These are phyloP conservation scores for Diachasma alloeum DNA, from an alignment of 1,140 invertebrate species.

Conservation along the genomic window DNA sequence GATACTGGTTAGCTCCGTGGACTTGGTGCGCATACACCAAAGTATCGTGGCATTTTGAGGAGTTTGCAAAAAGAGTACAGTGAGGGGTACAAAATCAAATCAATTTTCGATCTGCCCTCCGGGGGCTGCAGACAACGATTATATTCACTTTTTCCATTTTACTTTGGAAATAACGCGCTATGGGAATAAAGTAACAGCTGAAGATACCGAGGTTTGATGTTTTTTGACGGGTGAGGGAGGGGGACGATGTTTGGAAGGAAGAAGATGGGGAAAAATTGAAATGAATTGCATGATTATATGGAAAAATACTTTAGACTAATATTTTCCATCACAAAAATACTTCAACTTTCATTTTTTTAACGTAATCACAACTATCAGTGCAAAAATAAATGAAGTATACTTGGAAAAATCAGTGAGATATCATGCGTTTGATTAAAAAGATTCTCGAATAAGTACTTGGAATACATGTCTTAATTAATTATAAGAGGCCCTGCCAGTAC, in stretches of 20 bases:
- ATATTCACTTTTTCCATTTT: constrained; percentile 30
- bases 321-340: too few species aligned
- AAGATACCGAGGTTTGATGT: neutral
- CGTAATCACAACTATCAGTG: too few species aligned
- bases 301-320: too few species aligned
- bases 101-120: constrained; percentile 40
- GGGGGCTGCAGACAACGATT: constrained; percentile 12
- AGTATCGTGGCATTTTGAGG: neutral
- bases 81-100: constrained; percentile 31
- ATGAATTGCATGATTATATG: neutral
- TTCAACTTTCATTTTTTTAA: too few species aligned
- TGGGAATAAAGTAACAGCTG: neutral
- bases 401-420: too few species aligned
- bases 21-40: neutral
- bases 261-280: too few species aligned
- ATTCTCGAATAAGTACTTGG: too few species aligned
- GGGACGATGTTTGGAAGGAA: too few species aligned
- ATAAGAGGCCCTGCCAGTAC: neutral
- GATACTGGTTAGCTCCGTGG: neutral
- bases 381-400: too few species aligned
- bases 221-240: too few species aligned
- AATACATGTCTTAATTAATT: too few species aligned
- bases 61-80: neutral
- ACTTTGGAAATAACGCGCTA: neutral
- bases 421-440: too few species aligned